Conservation (phyloP, 2,113 vertebrate species). For the Mustelus asterias region DNA sequence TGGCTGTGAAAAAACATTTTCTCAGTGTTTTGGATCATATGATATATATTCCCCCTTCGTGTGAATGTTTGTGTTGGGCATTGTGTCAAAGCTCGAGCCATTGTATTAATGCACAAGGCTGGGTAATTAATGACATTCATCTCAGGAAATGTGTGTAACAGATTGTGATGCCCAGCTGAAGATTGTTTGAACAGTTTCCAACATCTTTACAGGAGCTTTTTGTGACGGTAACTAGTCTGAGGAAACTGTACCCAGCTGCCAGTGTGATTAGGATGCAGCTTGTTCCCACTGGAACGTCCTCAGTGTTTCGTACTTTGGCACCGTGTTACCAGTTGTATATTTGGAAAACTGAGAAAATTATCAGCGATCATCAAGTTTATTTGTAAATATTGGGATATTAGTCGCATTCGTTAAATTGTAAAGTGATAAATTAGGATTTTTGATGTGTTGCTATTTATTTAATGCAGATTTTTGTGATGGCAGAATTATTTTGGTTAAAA, state of each 20-base stretch:
- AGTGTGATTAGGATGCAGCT: neutral
- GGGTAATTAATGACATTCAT: neutral
- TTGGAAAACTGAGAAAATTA: neutral
- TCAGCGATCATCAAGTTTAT: neutral
- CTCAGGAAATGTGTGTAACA: neutral
- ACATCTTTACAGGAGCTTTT: neutral
- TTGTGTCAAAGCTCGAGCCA: neutral
- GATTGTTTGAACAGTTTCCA: slow-evolving; percentile 11
- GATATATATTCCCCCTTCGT: neutral
- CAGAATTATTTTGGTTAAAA: neutral
- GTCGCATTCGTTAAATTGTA: neutral
- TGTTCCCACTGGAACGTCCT: neutral
- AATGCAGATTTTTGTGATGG: neutral
- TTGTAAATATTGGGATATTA: neutral
- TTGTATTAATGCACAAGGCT: neutral
- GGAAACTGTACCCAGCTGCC: neutral
- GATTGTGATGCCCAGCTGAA: neutral
- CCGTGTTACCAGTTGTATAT: neutral
- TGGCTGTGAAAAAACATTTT: neutral
- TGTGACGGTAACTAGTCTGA: neutral
- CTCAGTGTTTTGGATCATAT: neutral
- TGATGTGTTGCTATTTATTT: neutral
- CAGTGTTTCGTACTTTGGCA: neutral
- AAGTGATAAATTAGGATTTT: neutral
- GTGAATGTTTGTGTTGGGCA: neutral